Base-by-base conservation (phyloP, 2,888 invertebrate genomes). In the Halocaridina rubra region DNA sequence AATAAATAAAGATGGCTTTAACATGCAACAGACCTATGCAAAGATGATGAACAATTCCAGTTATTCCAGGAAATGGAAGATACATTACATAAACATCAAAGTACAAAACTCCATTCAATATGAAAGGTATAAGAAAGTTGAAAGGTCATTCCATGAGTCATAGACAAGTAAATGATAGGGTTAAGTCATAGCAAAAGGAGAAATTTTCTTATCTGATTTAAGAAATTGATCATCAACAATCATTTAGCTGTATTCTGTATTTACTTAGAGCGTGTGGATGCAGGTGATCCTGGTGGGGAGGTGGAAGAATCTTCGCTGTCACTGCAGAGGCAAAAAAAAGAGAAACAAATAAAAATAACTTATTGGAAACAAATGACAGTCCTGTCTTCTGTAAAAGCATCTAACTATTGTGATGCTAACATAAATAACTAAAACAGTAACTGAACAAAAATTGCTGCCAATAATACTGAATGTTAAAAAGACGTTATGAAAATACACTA, bases 241-340 rank as follows among this genome's bases (percentile, higher is more conserved):
- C 61, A 74, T 72, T 61, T 72, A 74, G 74, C 59, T 30, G 71
- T 84, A 71, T 67, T 84, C 59, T 30, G 71, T 84, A 71, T 67
- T 84, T 84, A 84, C 82, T 84, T 84, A 59, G 82, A 84, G 77
- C 82, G 82, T 72, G 78, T 84, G 82, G 82, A 84, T 59, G 82
- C 78, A 71, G 82, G 82, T 59, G 82, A 84, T 61, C 82, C 82
- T 16, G 82, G 78, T 33, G 82, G 78, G 77, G 82, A 84, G 61
- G 69, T 76, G 71, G 82, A 84, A 33, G 82, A 84, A 78, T 84
- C 82, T 59, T 84, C 82, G 82, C 82, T 84, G 82, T 84, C 82
- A 78, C 82, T 84, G 82, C 82, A 57, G 78, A 84, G 77, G 82
- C 82, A 84, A 84, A 84, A 71, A 39, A 69, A 84, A 59, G 57